A percentile compares a stretch with the other conserved stretches of the same genome.
These are phyloP conservation scores for Pentamera pediparva DNA, from an alignment of 53 echinoderm and acorn worm species.

Conservation along the genomic window DNA sequence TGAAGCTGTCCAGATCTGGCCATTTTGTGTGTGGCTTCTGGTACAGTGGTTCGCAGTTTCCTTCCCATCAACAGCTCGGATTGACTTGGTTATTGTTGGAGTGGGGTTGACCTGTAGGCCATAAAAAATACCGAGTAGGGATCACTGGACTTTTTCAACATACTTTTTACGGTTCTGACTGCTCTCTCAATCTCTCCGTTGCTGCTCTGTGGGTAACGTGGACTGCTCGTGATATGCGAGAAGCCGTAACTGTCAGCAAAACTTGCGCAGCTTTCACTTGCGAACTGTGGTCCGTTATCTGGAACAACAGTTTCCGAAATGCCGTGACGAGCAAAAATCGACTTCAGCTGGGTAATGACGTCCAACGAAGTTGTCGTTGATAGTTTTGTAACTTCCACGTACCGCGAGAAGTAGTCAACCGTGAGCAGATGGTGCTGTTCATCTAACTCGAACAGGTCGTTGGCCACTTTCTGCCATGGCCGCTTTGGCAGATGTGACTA, in stretches of 20 bases:
- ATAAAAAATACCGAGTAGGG: conserved; percentile 16
- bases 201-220: conserved; percentile 34
- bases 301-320: not conserved
- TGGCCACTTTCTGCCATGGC: conserved; percentile 2
- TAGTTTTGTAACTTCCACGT: not conserved
- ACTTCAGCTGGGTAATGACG: too few relatives aligned
- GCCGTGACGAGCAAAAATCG: not conserved
- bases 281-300: too few relatives aligned
- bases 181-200: conserved; percentile 58
- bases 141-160: conserved; percentile 13
- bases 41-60: conserved; percentile 12
- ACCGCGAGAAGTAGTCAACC: not conserved
- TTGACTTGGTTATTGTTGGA: conserved; percentile 3
- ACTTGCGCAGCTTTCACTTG: not conserved
- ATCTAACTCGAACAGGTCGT: not conserved
- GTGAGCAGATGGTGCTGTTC: not conserved
- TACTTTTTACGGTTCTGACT: conserved; percentile 30
- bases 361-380: too few relatives aligned
- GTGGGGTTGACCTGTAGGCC: conserved; percentile 4
- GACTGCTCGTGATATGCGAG: conserved; percentile 31
- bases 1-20: conserved; percentile 19
- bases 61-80: conserved; percentile 29
- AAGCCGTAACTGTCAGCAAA: conserved; percentile 9
- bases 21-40: conserved; percentile 3
- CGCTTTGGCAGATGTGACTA: not conserved